Percentiles rank a stretch among this genome's conserved stretches.
phyloP scores from a whole-genome alignment of 1,140 invertebrate genomes.

The Tetragnatha versicolor region DNA sequence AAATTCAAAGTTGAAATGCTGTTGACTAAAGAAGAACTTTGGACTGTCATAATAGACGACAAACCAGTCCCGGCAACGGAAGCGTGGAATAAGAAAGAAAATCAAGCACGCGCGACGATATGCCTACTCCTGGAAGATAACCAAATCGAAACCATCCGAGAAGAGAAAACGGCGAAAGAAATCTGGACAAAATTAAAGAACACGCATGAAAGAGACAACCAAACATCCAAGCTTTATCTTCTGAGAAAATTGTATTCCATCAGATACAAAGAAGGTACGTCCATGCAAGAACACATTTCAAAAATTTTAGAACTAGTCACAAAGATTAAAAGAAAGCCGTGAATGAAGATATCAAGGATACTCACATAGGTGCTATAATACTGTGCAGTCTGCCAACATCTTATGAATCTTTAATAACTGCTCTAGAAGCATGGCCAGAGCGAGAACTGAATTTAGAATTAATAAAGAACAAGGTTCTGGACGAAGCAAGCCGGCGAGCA shows the following conservation, averaged over 20 bases:
- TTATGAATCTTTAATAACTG: not conserved
- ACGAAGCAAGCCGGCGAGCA: not conserved
- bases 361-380: not conserved
- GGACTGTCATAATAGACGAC: not conserved
- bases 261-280: not conserved
- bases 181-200: not conserved
- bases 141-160: not conserved
- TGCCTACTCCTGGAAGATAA: not conserved
- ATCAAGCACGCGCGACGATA: conserved; percentile 6
- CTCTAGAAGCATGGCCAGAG: conserved; percentile 12
- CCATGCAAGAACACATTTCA: not conserved
- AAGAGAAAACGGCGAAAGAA: conserved; percentile 9
- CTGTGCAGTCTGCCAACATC: not conserved
- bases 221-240: not conserved
- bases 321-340: not conserved
- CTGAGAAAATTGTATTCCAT: conserved; percentile 13
- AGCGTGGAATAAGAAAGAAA: not conserved
- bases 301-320: not conserved
- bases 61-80: not conserved
- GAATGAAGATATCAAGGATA: conserved; percentile 4
- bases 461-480: not conserved
- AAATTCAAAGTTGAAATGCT: too few species aligned
- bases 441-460: too few species aligned
- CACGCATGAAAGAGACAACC: not conserved
- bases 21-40: too few species aligned